phyloP scores from a whole-genome alignment of 2,113 vertebrate species.

The Oxyruncus cristatus region DNA sequence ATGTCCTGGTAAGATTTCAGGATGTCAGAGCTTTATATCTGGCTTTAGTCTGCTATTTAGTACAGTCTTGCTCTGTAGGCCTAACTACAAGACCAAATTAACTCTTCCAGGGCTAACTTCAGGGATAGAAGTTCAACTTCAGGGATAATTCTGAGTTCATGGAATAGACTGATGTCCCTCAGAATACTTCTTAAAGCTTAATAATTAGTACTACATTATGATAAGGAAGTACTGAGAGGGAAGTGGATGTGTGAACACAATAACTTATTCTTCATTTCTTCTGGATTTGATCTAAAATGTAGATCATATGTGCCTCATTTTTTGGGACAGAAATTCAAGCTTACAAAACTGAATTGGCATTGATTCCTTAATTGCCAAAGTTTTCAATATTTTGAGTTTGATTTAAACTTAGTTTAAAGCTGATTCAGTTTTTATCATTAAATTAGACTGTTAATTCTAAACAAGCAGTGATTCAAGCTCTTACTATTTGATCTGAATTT shows the following conservation, averaged over 20 bases:
- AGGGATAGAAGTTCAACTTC: background rate
- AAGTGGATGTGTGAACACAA: background rate
- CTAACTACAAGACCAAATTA: background rate
- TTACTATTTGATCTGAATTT: background rate
- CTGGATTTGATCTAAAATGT: background rate
- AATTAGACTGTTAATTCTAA: background rate
- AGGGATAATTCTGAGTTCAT: background rate
- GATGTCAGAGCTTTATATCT: background rate
- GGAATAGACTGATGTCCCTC: background rate
- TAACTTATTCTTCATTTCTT: background rate
- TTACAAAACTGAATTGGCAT: background rate
- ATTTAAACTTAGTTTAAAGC: background rate
- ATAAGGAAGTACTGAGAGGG: background rate
- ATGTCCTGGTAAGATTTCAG: background rate
- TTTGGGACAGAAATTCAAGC: background rate
- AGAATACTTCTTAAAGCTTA: background rate
- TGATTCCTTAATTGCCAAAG: background rate
- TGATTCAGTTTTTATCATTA: background rate
- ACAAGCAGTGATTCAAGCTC: background rate
- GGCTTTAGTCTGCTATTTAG: background rate
- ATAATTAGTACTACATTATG: no score
- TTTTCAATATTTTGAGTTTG: background rate
- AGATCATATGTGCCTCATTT: accelerated
- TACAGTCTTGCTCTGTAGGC: background rate
- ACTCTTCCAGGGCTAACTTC: background rate